Percentiles rank a stretch among this genome's conserved stretches.
Conservation (phyloP, 1,140 invertebrate genomes). For the Brachionus sp. region DNA sequence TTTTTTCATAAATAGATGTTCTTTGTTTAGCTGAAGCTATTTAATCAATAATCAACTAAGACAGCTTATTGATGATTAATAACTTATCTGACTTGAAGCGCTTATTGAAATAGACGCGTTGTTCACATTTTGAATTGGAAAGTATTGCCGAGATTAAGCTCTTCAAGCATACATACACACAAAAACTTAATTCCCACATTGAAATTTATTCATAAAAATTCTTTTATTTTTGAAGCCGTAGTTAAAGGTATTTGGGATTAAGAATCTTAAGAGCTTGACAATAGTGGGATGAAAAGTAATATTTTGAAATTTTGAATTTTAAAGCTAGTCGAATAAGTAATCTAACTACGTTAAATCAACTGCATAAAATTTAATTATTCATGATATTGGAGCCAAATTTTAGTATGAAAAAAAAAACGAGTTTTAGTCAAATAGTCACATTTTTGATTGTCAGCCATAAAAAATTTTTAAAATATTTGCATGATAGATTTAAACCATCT, state of each 20-base stretch:
- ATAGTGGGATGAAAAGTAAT: background rate
- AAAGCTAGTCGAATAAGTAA: no score
- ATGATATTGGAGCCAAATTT: background rate
- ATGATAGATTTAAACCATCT: background rate
- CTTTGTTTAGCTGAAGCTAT: background rate
- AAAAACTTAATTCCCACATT: background rate
- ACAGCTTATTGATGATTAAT: background rate
- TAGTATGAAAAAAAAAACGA: background rate
- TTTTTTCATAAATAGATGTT: background rate
- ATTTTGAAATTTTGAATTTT: background rate
- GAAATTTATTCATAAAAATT: background rate
- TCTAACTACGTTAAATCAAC: no score
- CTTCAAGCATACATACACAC: background rate
- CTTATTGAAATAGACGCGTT: background rate
- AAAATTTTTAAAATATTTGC: background rate
- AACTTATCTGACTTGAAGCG: background rate
- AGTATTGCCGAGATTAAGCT: background rate
- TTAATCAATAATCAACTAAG: background rate
- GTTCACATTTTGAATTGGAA: background rate
- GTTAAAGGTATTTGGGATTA: background rate
- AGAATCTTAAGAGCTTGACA: background rate
- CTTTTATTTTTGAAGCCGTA: background rate
- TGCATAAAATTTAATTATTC: background rate
- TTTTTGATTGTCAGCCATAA: background rate
- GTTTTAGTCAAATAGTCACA: background rate